Percentiles rank a stretch among this genome's conserved stretches.
Evolutionary conservation across 2,888 invertebrate species (phyloP).

Genomic region (Ennomos quercinarius): DNA sequence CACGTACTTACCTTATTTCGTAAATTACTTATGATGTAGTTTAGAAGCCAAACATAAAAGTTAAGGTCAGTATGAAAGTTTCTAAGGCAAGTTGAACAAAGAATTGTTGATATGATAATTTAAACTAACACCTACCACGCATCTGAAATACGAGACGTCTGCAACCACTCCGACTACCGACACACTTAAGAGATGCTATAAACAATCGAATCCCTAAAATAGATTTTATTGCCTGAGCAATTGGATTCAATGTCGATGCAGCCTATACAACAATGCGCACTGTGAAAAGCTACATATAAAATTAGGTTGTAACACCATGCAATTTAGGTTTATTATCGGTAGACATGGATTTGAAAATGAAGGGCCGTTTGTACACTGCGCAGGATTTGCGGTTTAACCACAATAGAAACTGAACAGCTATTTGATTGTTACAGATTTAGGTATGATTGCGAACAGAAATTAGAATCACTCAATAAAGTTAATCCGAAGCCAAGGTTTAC

Average conservation of each 20-base stretch:
- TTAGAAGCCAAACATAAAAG: conserved; percentile 8
- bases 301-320: conserved; percentile 57
- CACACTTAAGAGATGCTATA: conserved; percentile 69
- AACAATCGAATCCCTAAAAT: conserved; percentile 75
- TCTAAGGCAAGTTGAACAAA: conserved; percentile 55
- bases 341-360: conserved; percentile 46
- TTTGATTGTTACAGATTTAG: conserved; percentile 42
- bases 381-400: conserved; percentile 63
- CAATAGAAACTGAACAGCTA: conserved; percentile 53
- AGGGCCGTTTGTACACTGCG: conserved; percentile 50
- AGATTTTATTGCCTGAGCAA: conserved; percentile 75
- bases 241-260: conserved; percentile 76
- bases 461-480: conserved; percentile 13
- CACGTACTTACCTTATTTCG: too few relatives aligned
- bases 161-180: conserved; percentile 68
- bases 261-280: conserved; percentile 60
- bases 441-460: conserved; percentile 17
- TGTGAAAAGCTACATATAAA: conserved; percentile 54
- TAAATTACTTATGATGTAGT: too few relatives aligned
- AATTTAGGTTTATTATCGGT: conserved; percentile 56
- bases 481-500: conserved; percentile 1
- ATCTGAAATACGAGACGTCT: conserved; percentile 73
- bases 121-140: conserved; percentile 65
- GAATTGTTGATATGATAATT: conserved; percentile 66
- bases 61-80: conserved; percentile 28